Evolutionary conservation across 53 echinoderm and acorn worm genomes (phyloP).

Genomic region (Echinarachnius parma): DNA sequence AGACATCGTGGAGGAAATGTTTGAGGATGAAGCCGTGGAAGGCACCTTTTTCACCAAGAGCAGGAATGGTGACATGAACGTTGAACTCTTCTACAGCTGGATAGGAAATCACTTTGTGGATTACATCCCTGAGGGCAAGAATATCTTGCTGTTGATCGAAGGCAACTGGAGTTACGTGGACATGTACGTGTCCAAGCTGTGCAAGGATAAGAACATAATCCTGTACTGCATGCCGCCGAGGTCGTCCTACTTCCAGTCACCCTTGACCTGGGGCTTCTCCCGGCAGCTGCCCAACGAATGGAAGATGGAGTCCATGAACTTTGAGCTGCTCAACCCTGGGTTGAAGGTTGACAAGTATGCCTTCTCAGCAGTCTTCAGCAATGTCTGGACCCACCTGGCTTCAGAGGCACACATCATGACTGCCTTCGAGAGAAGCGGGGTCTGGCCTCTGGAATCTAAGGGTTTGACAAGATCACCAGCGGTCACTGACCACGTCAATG

Average conservation of each 20-base stretch:
- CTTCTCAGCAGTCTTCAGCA: conserved; percentile 33
- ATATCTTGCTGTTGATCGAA: conserved; percentile 38
- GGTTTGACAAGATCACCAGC: neutral
- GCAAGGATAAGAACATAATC: conserved; percentile 36
- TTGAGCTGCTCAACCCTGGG: conserved; percentile 36
- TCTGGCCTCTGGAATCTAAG: conserved; percentile 19
- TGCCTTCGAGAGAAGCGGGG: conserved; percentile 32
- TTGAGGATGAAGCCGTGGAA: conserved; percentile 36
- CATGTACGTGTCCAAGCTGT: conserved; percentile 36
- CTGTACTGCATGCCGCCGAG: conserved; percentile 44
- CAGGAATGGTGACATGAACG: conserved; percentile 31
- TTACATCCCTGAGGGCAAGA: conserved; percentile 5
- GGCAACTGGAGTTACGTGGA: conserved; percentile 33
- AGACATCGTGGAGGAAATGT: conserved; percentile 2
- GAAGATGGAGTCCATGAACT: conserved; percentile 46
- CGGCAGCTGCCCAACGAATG: conserved; percentile 27
- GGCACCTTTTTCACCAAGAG: conserved; percentile 31
- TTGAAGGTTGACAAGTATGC: conserved; percentile 37
- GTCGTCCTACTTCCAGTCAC: conserved; percentile 37
- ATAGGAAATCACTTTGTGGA: conserved; percentile 46
- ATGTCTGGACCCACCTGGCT: conserved; percentile 30
- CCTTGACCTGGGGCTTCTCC: conserved; percentile 26
- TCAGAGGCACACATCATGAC: neutral
- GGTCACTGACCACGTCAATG: neutral
- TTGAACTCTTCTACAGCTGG: conserved; percentile 48